Evolutionary conservation across 2,888 invertebrate genomes (phyloP), one percentile per base, ranked within the genome.

Genomic region (Parnassius apollo): DNA sequence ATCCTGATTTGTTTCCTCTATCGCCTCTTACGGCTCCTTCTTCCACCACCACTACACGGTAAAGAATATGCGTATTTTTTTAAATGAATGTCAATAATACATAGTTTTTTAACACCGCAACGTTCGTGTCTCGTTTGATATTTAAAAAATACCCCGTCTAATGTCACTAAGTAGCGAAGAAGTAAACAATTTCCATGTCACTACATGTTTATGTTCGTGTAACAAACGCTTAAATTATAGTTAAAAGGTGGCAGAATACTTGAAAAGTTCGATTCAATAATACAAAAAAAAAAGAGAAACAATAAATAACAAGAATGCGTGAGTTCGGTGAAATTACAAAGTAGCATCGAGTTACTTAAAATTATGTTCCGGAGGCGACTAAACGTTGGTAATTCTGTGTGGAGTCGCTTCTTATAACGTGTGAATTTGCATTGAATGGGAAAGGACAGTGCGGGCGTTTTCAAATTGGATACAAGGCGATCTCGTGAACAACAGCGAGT

Each of bases 391-490:
- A 91, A 91, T 91, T 88, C 86, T 79, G 81, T 77, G 81, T 81
- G 80, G 81, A 77, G 83, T 82, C 83, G 86, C 85, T 88, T 89
- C 88, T 89, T 85, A 84, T 88, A 86, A 83, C 83, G 83, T 83
- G 80, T 75, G 80, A 83, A 91, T 91, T 91, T 91, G 91, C 91
- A 91, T 91, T 91, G 84, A 91, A 91, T 91, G 88, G 91, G 75
- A 78, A 81, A 83, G 86, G 85, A 86, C 85, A 81, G 80, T 74
- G 80, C 75, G 77, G 80, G 80, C 82, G 81, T 80, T 80, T 77
- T 77, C 72, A 74, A 75, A 75, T 71, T 74, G 69, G 71, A 71
- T 78, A 78, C 82, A 80, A 76, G 71, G 70, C 72, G 72, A 76
- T 72, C 73, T 75, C 74, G 75, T 76, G 75, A 74, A 60, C 57